These are phyloP conservation scores for Halisarca cf. caerulea DNA, from an alignment of 37 sponge, comb jelly and placozoan species.

Conservation along the genomic window DNA sequence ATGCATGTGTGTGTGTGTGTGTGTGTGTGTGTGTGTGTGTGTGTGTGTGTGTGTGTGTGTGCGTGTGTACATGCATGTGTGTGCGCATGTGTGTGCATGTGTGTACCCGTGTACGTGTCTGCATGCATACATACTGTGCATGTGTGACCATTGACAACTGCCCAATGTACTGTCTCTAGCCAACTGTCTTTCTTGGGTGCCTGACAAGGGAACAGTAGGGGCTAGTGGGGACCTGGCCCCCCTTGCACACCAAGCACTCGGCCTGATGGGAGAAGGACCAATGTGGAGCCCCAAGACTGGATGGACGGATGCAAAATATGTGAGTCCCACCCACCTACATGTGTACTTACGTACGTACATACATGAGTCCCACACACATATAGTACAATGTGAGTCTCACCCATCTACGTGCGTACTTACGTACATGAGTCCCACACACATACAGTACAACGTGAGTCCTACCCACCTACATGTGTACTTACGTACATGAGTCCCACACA, in stretches of 20 bases:
- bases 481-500: too few species aligned
- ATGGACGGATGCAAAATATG: slow-evolving; percentile 81
- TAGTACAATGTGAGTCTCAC: slow-evolving; percentile 61
- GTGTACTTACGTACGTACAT: not conserved
- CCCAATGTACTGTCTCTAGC: too few species aligned
- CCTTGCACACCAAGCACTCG: slow-evolving; percentile 90
- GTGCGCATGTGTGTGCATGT: too few species aligned
- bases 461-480: not conserved
- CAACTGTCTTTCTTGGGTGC: slow-evolving; percentile 78
- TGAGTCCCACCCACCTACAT: slow-evolving; percentile 24
- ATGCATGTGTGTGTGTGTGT: too few species aligned
- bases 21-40: too few species aligned
- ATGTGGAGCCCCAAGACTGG: slow-evolving; percentile 97
- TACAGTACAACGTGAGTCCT: slow-evolving; percentile 75
- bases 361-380: slow-evolving; percentile 39
- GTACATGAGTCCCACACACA: slow-evolving; percentile 25
- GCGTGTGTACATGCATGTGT: too few species aligned
- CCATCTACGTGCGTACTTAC: not conserved
- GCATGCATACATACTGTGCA: too few species aligned
- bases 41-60: too few species aligned
- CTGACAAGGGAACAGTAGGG: slow-evolving; percentile 95
- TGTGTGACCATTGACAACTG: too few species aligned
- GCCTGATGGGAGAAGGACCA: slow-evolving; percentile 91
- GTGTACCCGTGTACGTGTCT: too few species aligned
- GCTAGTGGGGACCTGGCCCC: slow-evolving; percentile 99